Evolutionary conservation across 1,140 invertebrate species (phyloP).

Genomic region (Delia radicum): DNA sequence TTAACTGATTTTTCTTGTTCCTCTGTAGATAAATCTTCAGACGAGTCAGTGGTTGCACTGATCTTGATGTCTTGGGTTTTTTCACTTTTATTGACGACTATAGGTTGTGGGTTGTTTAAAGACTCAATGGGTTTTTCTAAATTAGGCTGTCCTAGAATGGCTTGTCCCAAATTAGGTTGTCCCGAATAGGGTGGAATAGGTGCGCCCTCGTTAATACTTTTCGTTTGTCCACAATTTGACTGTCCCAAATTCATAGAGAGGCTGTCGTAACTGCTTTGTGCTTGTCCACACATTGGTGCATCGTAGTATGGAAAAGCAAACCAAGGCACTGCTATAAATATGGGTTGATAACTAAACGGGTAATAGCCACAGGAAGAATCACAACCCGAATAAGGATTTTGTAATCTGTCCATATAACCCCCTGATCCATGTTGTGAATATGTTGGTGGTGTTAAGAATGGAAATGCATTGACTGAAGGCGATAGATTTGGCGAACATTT

Average conservation of each 20-base stretch:
- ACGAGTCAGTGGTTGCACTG: not conserved
- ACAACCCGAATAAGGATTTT: not conserved
- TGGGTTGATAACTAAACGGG: not conserved
- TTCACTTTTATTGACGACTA: no score
- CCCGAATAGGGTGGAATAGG: not conserved
- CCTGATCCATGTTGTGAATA: no score
- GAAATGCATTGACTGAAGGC: no score
- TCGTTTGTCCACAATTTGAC: not conserved
- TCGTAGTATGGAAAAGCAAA: not conserved
- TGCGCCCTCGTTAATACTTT: not conserved
- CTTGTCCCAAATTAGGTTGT: no score
- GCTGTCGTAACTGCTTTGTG: not conserved
- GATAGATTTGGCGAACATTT: not conserved
- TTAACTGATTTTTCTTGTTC: no score
- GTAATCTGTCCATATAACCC: not conserved
- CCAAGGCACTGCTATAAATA: not conserved
- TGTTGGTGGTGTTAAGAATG: not conserved
- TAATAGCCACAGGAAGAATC: not conserved
- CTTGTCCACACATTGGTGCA: not conserved
- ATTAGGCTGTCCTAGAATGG: no score
- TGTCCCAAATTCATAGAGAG: not conserved
- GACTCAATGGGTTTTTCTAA: no score
- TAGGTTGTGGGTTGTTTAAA: not conserved
- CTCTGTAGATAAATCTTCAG: not conserved
- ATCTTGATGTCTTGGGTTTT: no score